phyloP scores from a whole-genome alignment of 2,113 vertebrate species.

The Climacteris rufus region DNA sequence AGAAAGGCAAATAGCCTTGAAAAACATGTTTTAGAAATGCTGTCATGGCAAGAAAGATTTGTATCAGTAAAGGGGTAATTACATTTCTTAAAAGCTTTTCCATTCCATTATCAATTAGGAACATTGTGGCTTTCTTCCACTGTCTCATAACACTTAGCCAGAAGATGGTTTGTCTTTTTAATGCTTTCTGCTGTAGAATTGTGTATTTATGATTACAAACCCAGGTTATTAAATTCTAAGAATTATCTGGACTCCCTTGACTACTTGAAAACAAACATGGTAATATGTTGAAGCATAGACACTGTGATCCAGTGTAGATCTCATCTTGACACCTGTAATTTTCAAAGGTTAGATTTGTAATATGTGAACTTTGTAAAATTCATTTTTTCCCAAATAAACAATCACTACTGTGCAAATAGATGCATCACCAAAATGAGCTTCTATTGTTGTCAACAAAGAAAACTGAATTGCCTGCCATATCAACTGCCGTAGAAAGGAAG shows the following conservation, averaged over 20 bases:
- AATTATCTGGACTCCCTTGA: background rate
- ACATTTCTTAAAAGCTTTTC: constrained; percentile 50
- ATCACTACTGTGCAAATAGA: background rate
- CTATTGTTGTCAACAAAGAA: background rate
- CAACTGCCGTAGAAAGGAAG: background rate
- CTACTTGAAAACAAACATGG: background rate
- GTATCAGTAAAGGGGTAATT: background rate
- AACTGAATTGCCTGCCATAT: background rate
- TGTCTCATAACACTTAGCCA: background rate
- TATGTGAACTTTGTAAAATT: background rate
- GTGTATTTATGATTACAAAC: background rate
- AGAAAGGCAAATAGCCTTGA: background rate
- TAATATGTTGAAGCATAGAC: background rate
- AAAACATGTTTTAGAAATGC: background rate
- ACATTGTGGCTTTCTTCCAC: constrained; percentile 1
- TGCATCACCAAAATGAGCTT: background rate
- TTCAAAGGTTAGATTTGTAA: background rate
- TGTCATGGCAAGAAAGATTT: background rate
- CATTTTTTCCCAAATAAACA: background rate
- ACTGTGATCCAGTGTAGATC: background rate
- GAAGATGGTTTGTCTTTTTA: background rate
- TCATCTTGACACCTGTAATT: background rate
- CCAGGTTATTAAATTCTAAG: background rate
- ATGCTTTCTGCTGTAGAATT: background rate
- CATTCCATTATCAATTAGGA: background rate